Evolutionary conservation across 2,888 invertebrate genomes (phyloP).

Genomic region (Acanthosepion pharaonis): DNA sequence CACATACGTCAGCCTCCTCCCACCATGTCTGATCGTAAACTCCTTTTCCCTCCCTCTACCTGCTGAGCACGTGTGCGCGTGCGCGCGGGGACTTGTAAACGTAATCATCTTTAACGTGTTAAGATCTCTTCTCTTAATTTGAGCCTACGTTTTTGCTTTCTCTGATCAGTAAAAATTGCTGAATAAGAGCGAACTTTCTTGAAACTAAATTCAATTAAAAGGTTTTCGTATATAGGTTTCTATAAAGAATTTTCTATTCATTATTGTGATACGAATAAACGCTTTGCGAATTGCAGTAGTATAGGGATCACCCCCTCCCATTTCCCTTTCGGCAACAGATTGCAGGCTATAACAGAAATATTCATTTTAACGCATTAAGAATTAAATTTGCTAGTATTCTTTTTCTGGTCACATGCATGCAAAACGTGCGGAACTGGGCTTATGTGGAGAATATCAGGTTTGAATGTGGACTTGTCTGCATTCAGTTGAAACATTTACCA

Average conservation of each 20-base stretch:
- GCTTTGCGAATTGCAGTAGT: background rate
- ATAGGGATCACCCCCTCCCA: too few species aligned
- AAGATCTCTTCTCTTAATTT: background rate
- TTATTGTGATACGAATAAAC: background rate
- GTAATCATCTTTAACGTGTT: background rate
- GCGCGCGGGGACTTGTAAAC: background rate
- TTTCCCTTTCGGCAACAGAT: too few species aligned
- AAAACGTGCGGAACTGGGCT: background rate
- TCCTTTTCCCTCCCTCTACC: background rate
- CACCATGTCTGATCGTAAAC: background rate
- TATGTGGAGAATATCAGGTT: background rate
- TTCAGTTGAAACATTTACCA: background rate
- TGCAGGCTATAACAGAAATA: too few species aligned
- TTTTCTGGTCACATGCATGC: too few species aligned
- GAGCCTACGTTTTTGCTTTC: background rate
- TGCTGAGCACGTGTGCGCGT: background rate
- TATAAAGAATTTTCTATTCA: background rate
- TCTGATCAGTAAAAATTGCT: background rate
- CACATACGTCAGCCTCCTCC: conserved; percentile 6
- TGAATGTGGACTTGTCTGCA: background rate
- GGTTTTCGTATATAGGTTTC: background rate
- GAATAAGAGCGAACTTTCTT: background rate
- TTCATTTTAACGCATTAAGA: too few species aligned
- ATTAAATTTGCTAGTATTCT: too few species aligned
- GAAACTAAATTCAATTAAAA: background rate